Evolutionary conservation across 64 coral and sea anemone species (phyloP).

Genomic region (Pachyseris speciosa): DNA sequence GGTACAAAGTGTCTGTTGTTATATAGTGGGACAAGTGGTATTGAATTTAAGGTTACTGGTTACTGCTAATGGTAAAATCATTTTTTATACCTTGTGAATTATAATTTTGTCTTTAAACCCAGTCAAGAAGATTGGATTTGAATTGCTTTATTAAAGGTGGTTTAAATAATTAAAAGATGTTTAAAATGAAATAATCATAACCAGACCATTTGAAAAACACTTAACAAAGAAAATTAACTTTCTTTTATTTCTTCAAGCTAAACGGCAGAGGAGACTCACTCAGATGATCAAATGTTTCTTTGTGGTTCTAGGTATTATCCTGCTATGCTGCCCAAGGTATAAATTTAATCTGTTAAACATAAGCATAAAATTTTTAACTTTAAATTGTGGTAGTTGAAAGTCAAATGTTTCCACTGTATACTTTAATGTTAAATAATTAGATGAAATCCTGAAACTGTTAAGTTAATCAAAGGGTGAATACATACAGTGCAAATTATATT

Average conservation of each 20-base stretch:
- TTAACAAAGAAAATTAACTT: not conserved
- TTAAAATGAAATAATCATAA: not conserved
- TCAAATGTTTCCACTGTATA: no score
- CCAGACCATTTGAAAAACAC: not conserved
- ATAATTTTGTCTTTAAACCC: no score
- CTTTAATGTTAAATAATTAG: no score
- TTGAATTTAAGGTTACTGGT: not conserved
- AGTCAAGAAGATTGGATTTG: no score
- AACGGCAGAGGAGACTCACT: not conserved
- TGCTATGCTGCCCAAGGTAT: constrained; percentile 26
- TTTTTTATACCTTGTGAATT: no score
- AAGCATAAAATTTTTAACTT: not conserved
- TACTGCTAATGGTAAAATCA: not conserved
- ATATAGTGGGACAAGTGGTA: not conserved
- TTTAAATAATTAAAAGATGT: not conserved
- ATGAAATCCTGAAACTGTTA: no score
- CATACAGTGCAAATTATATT: no score
- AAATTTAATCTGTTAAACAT: not conserved
- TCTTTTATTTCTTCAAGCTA: constrained; percentile 36
- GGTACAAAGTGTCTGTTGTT: not conserved
- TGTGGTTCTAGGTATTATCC: constrained; percentile 24
- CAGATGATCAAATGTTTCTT: constrained; percentile 40
- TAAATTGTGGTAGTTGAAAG: no score
- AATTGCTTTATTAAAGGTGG: no score
- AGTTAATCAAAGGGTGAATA: no score